phyloP scores from a whole-genome alignment of 2,113 vertebrate species.

The Rattus rattus region DNA sequence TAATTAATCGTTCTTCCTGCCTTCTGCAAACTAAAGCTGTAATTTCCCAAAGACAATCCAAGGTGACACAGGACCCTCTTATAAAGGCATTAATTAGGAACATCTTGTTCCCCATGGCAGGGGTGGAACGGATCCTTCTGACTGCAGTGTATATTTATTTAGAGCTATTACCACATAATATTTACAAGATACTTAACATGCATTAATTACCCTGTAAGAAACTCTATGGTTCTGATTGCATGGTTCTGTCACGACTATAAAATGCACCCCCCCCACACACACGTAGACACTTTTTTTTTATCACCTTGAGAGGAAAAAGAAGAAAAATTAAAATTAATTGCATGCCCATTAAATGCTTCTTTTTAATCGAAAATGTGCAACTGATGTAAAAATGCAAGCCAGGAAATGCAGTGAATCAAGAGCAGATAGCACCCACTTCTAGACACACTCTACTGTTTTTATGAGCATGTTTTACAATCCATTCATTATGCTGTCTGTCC shows the following conservation, averaged over 20 bases:
- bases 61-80: constrained; percentile 82
- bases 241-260: constrained; percentile 79
- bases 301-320: constrained; percentile 69
- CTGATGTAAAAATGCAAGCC: constrained; percentile 85
- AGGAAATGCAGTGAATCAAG: constrained; percentile 83
- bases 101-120: constrained; percentile 82
- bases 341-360: constrained; percentile 80
- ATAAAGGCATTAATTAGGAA: constrained; percentile 87
- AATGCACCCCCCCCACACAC: constrained; percentile 40
- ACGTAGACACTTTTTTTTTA: constrained; percentile 69
- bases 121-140: constrained; percentile 84
- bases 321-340: constrained; percentile 83
- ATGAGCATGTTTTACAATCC: constrained; percentile 86
- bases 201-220: constrained; percentile 89
- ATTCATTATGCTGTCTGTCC: constrained; percentile 89
- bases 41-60: constrained; percentile 85
- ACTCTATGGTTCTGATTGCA: constrained; percentile 81
- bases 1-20: constrained; percentile 80
- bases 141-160: constrained; percentile 86
- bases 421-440: constrained; percentile 84
- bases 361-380: constrained; percentile 85
- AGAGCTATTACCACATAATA: constrained; percentile 87
- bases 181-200: constrained; percentile 87
- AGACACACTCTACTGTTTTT: constrained; percentile 87
- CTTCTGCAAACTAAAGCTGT: constrained; percentile 66